A percentile compares a stretch with the other conserved stretches of the same genome.
phyloP scores from a whole-genome alignment of 92 coral and sea anemone genomes.

The Meandrina meandrites region DNA sequence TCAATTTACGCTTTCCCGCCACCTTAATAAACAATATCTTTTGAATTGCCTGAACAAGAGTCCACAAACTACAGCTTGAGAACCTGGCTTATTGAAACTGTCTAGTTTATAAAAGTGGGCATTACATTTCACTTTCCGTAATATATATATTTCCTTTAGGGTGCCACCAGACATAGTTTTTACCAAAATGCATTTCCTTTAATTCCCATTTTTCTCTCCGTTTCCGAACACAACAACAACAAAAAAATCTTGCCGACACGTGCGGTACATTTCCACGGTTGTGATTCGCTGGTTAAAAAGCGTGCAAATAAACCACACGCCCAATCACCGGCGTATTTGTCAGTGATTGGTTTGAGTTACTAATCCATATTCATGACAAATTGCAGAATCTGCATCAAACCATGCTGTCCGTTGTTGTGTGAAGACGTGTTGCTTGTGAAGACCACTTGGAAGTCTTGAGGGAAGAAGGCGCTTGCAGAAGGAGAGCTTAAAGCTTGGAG shows the following conservation, averaged over 20 bases:
- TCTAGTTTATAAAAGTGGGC: too few species aligned
- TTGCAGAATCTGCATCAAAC: neutral
- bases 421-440: neutral
- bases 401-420: neutral
- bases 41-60: too few species aligned
- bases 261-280: neutral
- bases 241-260: neutral
- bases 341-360: neutral
- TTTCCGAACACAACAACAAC: neutral
- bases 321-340: neutral
- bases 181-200: too few species aligned
- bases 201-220: neutral
- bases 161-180: too few species aligned
- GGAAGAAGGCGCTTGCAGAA: neutral
- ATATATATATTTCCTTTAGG: too few species aligned
- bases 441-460: neutral
- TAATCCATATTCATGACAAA: constrained; percentile 9
- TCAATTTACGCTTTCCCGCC: too few species aligned
- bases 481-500: neutral
- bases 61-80: too few species aligned
- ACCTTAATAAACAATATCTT: too few species aligned
- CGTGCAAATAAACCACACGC: neutral
- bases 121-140: too few species aligned
- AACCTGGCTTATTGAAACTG: too few species aligned
- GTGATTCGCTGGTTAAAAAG: neutral